Conservation (phyloP, 2,888 invertebrate genomes). For the Boloria selene region DNA sequence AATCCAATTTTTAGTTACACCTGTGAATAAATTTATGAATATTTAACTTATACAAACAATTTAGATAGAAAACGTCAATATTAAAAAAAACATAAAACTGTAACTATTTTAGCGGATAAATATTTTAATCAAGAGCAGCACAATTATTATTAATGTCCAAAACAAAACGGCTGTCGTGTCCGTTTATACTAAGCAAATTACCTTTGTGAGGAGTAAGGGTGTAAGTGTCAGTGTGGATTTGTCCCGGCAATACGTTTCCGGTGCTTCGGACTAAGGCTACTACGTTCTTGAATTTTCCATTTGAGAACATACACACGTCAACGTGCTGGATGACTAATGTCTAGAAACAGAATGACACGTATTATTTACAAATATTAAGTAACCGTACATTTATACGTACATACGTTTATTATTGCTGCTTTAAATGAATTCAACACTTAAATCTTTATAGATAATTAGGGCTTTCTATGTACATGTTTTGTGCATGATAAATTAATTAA, state of each 20-base stretch:
- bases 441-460: no score
- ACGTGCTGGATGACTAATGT: constrained; percentile 93
- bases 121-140: no score
- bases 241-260: constrained; percentile 85
- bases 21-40: constrained; percentile 59
- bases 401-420: no score
- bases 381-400: neutral
- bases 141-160: no score
- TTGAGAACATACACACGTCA: constrained; percentile 97
- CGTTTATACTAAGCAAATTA: constrained; percentile 40
- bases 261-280: constrained; percentile 85
- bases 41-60: neutral
- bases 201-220: constrained; percentile 86
- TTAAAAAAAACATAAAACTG: neutral
- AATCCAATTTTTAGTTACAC: constrained; percentile 94
- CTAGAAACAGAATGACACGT: constrained; percentile 67
- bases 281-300: constrained; percentile 96
- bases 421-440: no score
- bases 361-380: neutral
- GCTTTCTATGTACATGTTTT: no score
- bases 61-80: neutral
- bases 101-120: neutral
- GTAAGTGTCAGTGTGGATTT: constrained; percentile 84
- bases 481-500: no score
- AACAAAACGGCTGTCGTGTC: no score